phyloP scores from a whole-genome alignment of 2,888 invertebrate species.

The Acronicta aceris region DNA sequence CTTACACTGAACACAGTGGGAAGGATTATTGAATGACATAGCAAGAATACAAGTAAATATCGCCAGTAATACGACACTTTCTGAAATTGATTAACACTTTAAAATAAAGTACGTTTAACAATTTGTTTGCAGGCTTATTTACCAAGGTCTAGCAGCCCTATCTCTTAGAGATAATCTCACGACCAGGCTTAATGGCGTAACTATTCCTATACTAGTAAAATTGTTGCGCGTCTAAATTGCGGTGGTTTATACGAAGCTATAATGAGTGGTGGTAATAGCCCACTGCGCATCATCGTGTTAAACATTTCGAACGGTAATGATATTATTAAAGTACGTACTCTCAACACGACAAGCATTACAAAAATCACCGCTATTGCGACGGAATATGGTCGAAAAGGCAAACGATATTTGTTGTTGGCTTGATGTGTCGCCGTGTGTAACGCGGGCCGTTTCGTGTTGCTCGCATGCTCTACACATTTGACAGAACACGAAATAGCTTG shows the following conservation, averaged over 20 bases:
- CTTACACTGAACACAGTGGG: slow-evolving; percentile 2
- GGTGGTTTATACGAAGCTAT: slow-evolving; percentile 67
- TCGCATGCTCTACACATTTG: slow-evolving; percentile 15
- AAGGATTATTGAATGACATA: slow-evolving; percentile 1
- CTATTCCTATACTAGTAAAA: slow-evolving; percentile 64
- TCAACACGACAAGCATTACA: too few species aligned
- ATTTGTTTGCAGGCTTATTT: slow-evolving; percentile 20
- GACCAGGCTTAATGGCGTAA: slow-evolving; percentile 66
- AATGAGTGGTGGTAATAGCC: slow-evolving; percentile 66
- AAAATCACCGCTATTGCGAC: too few species aligned
- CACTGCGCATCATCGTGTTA: slow-evolving; percentile 65
- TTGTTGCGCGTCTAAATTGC: slow-evolving; percentile 69
- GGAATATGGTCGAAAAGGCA: too few species aligned
- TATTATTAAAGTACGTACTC: slow-evolving; percentile 52
- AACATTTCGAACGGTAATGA: slow-evolving; percentile 62
- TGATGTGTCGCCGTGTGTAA: too few species aligned
- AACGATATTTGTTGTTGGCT: too few species aligned
- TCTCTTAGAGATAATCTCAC: slow-evolving; percentile 54
- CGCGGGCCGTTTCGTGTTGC: neutral
- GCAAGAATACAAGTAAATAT: neutral
- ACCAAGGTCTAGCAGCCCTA: slow-evolving; percentile 39
- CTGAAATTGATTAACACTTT: neutral
- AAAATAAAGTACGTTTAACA: slow-evolving; percentile 3
- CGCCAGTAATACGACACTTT: neutral
- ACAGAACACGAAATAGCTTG: slow-evolving; percentile 13